Percentiles rank a stretch among this genome's conserved stretches.
phyloP scores from a whole-genome alignment of 2,113 vertebrate genomes.

The Nibea coibor region DNA sequence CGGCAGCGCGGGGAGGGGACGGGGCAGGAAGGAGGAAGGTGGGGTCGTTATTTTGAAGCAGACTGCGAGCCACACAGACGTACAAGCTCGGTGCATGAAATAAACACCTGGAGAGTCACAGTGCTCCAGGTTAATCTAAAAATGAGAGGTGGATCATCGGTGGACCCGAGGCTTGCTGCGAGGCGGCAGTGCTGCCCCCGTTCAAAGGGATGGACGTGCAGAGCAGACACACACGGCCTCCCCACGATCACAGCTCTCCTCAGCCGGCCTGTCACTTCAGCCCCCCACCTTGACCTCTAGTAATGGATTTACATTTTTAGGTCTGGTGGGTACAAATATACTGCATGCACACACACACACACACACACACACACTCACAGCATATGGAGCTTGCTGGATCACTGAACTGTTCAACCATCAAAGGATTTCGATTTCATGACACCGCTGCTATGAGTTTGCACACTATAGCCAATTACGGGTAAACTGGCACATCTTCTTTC shows the following conservation, averaged over 20 bases:
- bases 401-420: conserved; percentile 1
- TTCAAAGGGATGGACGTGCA: no score
- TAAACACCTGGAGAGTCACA: no score
- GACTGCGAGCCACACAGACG: no score
- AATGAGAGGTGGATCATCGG: no score
- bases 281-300: neutral
- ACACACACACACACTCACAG: neutral
- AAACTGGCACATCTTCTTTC: conserved; percentile 52
- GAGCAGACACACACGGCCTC: neutral
- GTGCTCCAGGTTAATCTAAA: no score
- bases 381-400: conserved; percentile 20
- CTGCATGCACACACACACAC: conserved; percentile 4
- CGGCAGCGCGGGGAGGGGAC: no score
- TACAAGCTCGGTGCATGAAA: no score
- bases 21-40: no score
- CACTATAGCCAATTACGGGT: conserved; percentile 55
- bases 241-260: conserved; percentile 2
- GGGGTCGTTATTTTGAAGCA: no score
- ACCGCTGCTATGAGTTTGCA: conserved; percentile 34
- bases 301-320: conserved; percentile 55
- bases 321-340: conserved; percentile 15
- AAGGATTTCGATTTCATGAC: conserved; percentile 43
- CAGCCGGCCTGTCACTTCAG: conserved; percentile 15
- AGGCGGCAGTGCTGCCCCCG: no score
- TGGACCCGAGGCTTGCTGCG: no score